Conservation (phyloP, 2,113 vertebrate species). For the Pavo muticus region DNA sequence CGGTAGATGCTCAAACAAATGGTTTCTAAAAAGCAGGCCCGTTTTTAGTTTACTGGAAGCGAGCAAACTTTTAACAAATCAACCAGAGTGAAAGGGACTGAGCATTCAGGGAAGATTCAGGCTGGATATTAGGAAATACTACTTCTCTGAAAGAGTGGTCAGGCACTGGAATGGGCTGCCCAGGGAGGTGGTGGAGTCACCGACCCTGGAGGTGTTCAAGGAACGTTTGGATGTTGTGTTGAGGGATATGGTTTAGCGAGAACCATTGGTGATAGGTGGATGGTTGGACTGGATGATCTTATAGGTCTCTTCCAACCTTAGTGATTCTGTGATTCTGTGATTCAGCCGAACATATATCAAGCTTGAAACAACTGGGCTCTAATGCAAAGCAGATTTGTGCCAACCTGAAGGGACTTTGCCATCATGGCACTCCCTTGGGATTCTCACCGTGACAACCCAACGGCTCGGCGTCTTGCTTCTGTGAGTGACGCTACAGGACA, state of each 20-base stretch:
- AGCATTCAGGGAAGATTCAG: no score
- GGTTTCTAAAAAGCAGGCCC: background rate
- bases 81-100: background rate
- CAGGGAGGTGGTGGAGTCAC: no score
- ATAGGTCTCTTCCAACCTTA: no score
- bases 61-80: background rate
- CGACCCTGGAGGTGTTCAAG: no score
- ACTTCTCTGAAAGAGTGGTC: no score
- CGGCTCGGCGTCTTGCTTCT: background rate
- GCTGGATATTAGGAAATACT: no score
- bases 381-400: background rate
- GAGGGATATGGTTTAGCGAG: no score
- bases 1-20: background rate
- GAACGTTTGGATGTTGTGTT: no score
- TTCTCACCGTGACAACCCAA: background rate
- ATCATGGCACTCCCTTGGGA: background rate
- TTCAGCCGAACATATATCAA: accelerated
- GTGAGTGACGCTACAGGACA: background rate
- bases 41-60: background rate
- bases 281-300: no score
- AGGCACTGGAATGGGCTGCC: no score
- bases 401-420: background rate
- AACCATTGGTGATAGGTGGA: no score
- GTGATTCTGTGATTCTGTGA: no score
- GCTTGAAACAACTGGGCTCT: background rate